These are phyloP conservation scores for Enteromius afrohamiltoni DNA, from an alignment of 2,797 vertebrate species.

Conservation along the genomic window DNA sequence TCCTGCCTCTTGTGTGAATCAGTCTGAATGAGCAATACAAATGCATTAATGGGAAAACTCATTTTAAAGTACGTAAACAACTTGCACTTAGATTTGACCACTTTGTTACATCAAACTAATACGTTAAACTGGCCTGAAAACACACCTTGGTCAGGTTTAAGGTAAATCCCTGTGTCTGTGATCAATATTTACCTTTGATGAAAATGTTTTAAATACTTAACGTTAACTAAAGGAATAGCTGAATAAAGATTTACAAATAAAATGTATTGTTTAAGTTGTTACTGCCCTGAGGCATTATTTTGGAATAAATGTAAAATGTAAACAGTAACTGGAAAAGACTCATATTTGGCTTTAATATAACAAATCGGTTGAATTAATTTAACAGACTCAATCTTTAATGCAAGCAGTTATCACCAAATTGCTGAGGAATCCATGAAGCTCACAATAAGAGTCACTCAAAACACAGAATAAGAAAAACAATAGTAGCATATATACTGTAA, in stretches of 20 bases:
- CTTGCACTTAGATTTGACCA: neutral
- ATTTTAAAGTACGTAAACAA: neutral
- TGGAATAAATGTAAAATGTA: neutral
- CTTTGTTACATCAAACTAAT: neutral
- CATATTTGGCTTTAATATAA: neutral
- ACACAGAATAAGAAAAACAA: constrained; percentile 3
- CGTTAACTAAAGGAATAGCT: no score
- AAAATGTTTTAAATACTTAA: no score
- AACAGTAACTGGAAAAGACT: neutral
- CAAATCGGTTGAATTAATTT: neutral
- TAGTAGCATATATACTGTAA: neutral
- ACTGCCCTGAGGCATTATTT: neutral
- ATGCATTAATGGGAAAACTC: neutral
- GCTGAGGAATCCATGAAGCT: neutral
- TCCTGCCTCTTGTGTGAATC: neutral
- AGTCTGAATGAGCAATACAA: neutral
- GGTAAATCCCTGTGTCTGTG: neutral
- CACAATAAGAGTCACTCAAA: neutral
- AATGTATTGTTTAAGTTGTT: neutral
- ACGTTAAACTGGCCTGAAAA: neutral
- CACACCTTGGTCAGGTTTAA: neutral
- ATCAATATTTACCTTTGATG: neutral
- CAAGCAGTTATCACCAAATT: neutral
- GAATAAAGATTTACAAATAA: no score
- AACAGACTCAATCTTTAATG: neutral